Evolutionary conservation across 1,140 invertebrate genomes (phyloP).

Genomic region (Eufriesea mexicana): DNA sequence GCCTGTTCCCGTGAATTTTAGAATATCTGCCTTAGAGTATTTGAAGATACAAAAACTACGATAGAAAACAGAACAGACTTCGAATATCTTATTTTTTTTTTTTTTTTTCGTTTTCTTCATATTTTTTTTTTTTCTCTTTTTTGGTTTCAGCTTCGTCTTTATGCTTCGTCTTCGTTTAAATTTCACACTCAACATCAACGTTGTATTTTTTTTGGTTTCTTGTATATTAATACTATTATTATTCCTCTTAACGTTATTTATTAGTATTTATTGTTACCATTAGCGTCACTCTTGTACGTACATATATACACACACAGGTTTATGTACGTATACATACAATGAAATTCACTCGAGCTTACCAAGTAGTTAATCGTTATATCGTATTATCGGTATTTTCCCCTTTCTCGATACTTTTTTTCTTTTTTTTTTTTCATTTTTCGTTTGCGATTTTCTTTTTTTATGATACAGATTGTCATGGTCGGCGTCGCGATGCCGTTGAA

Average conservation of each 20-base stretch:
- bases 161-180: constrained; percentile 63
- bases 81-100: constrained; percentile 71
- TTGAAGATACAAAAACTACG: constrained; percentile 82
- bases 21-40: constrained; percentile 81
- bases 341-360: constrained; percentile 58
- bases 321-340: constrained; percentile 35
- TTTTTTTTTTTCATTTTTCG: too few species aligned
- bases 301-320: neutral
- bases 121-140: constrained; percentile 16
- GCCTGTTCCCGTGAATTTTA: constrained; percentile 70
- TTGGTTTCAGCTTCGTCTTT: constrained; percentile 50
- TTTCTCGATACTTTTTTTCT: constrained; percentile 6
- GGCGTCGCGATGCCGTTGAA: constrained; percentile 60
- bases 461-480: constrained; percentile 79
- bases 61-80: constrained; percentile 82
- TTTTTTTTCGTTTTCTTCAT: constrained; percentile 24
- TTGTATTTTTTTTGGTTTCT: constrained; percentile 60
- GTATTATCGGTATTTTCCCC: constrained; percentile 67
- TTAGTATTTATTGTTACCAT: constrained; percentile 60
- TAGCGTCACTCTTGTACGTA: constrained; percentile 50
- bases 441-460: constrained; percentile 58
- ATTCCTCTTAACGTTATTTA: constrained; percentile 46
- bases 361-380: constrained; percentile 55
- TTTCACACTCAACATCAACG: constrained; percentile 78
- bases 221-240: constrained; percentile 56